Evolutionary conservation across 2,888 invertebrate genomes (phyloP).

Genomic region (Anticlea derivata): DNA sequence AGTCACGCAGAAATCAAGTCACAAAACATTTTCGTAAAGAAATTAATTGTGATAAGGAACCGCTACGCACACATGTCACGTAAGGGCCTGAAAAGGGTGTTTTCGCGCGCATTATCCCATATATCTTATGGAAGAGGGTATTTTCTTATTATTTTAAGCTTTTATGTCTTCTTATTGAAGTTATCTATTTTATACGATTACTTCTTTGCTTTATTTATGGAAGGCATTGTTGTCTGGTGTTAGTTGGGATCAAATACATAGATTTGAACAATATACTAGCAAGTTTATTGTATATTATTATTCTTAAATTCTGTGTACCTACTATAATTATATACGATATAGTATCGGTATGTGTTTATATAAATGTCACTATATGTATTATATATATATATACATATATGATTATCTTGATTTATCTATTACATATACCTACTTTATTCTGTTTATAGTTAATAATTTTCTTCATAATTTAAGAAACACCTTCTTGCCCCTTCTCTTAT

Average conservation of each 20-base stretch:
- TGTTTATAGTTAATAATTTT: no score
- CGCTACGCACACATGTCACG: conserved; percentile 48
- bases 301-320: no score
- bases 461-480: no score
- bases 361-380: no score
- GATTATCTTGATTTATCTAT: no score
- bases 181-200: conserved; percentile 22
- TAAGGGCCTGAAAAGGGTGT: conserved; percentile 50
- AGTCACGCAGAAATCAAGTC: conserved; percentile 21
- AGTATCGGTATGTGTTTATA: no score
- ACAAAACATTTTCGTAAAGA: conserved; percentile 28
- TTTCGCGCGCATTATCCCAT: conserved; percentile 38
- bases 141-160: conserved; percentile 42
- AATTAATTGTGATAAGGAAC: conserved; percentile 53
- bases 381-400: no score
- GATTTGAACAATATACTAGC: neutral
- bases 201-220: conserved; percentile 14
- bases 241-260: neutral
- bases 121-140: conserved; percentile 37
- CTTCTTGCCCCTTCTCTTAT: neutral
- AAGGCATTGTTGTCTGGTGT: neutral
- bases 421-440: no score
- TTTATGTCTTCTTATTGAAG: conserved; percentile 26
- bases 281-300: no score
- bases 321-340: no score